A percentile compares a stretch with the other conserved stretches of the same genome.
Evolutionary conservation across 2,113 vertebrate genomes (phyloP).

Genomic region (Odocoileus virginianus): DNA sequence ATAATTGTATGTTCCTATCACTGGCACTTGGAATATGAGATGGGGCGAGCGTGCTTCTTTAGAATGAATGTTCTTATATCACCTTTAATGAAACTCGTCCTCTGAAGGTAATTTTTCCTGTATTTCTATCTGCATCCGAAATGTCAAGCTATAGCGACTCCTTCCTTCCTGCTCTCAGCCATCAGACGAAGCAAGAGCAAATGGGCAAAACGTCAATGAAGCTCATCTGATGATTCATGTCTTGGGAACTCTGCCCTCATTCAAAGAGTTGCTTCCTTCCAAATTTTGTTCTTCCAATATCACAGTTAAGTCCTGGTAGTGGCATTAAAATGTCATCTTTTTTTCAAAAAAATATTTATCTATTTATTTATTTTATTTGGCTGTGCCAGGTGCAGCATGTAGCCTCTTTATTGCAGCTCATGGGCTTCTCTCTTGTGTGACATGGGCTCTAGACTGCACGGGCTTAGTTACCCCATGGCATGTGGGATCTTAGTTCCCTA

Average conservation of each 20-base stretch:
- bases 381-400: neutral
- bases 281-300: neutral
- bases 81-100: neutral
- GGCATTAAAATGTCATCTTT: neutral
- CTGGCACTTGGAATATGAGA: neutral
- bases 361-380: neutral
- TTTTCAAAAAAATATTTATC: neutral
- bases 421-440: neutral
- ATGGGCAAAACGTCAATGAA: neutral
- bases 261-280: neutral
- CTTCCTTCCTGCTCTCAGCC: neutral
- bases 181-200: neutral
- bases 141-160: neutral
- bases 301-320: neutral
- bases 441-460: neutral
- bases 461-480: neutral
- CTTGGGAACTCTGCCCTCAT: neutral
- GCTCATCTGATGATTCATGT: neutral
- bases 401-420: neutral
- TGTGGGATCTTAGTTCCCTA: neutral
- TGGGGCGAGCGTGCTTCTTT: neutral
- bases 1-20: neutral
- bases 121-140: neutral
- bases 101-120: neutral
- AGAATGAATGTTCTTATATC: neutral